phyloP scores from a whole-genome alignment of 2,888 invertebrate genomes.

The Leptodirus hochenwartii region DNA sequence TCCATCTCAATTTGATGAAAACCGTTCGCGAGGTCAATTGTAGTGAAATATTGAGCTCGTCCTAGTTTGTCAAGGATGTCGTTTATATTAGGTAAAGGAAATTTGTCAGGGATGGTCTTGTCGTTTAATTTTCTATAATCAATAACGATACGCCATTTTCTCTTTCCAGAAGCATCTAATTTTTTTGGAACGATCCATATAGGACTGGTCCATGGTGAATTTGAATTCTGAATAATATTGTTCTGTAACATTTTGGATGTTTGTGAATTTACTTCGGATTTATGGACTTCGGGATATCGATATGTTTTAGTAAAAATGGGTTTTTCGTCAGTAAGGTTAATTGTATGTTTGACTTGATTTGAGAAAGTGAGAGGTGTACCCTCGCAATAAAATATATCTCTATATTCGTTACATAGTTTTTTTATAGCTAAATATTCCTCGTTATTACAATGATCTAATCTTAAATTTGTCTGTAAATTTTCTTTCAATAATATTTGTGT shows the following conservation, averaged over 20 bases:
- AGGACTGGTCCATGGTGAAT: constrained; percentile 11
- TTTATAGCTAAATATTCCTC: constrained; percentile 8
- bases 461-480: constrained; percentile 4
- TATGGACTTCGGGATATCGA: constrained; percentile 15
- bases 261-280: constrained; percentile 14
- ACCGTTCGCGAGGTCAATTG: constrained; percentile 18
- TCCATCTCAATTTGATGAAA: constrained; percentile 19
- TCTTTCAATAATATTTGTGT: too few relatives aligned
- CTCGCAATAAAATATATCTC: constrained; percentile 11
- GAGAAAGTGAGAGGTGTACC: constrained; percentile 11
- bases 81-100: constrained; percentile 17
- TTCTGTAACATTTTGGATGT: constrained; percentile 15
- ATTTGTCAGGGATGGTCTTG: constrained; percentile 17
- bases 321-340: constrained; percentile 9
- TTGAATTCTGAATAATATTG: constrained; percentile 11
- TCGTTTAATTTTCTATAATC: constrained; percentile 16
- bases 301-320: constrained; percentile 14
- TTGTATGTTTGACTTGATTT: constrained; percentile 12
- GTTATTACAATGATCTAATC: constrained; percentile 6
- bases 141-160: constrained; percentile 14
- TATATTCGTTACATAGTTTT: constrained; percentile 9
- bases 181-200: constrained; percentile 16
- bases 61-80: constrained; percentile 20
- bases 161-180: constrained; percentile 11
- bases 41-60: constrained; percentile 17